phyloP scores from a whole-genome alignment of 2,797 vertebrate species.

The Myripristis murdjan region DNA sequence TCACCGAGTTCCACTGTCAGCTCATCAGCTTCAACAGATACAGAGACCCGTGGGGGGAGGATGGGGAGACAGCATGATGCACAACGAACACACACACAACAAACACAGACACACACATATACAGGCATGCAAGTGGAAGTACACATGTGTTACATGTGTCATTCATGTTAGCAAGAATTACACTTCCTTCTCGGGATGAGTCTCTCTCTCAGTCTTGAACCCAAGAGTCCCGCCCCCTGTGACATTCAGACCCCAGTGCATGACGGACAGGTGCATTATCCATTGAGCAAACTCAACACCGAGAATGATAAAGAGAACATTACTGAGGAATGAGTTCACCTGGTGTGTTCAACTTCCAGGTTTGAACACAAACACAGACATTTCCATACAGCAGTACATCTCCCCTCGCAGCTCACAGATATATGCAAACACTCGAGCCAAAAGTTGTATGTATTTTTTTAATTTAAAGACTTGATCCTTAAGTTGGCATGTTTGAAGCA shows the following conservation, averaged over 20 bases:
- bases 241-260: slow-evolving; percentile 31
- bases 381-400: background rate
- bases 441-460: slow-evolving; percentile 44
- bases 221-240: background rate
- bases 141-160: slow-evolving; percentile 4
- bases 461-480: slow-evolving; percentile 26
- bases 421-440: slow-evolving; percentile 27
- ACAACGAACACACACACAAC: background rate
- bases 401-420: slow-evolving; percentile 29
- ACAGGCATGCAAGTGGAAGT: slow-evolving; percentile 7
- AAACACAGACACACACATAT: background rate
- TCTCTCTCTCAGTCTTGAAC: background rate
- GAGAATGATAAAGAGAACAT: slow-evolving; percentile 11
- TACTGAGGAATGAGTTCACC: background rate
- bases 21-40: slow-evolving; percentile 94
- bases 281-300: slow-evolving; percentile 5
- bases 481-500: slow-evolving; percentile 19
- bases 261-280: slow-evolving; percentile 18
- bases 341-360: slow-evolving; percentile 6
- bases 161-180: background rate
- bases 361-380: background rate
- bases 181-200: background rate
- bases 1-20: slow-evolving; percentile 98
- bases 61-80: slow-evolving; percentile 36
- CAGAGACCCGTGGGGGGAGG: slow-evolving; percentile 92